Evolutionary conservation across 2,113 vertebrate species (phyloP), one percentile per base, ranked within the genome.

Genomic region (Pelecanoides urinatrix): DNA sequence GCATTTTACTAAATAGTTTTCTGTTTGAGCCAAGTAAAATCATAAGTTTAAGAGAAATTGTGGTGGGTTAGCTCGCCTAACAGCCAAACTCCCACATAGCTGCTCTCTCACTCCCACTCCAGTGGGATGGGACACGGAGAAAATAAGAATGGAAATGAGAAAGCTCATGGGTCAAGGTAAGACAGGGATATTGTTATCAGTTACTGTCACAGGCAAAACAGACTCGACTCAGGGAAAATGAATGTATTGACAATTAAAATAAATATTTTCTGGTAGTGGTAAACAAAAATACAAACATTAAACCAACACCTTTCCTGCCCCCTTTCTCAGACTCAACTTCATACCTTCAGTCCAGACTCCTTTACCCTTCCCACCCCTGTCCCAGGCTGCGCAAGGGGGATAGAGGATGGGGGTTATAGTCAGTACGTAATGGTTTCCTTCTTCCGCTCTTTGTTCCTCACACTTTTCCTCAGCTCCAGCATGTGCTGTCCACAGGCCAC

Each of bases 91-190:
- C 23, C 7, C 13, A 53, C 7, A 6, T 23, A 70, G 22, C 25
- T 70, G 3, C 19, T 56, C 29, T 74, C 7, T 50, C 61, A 56
- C 18, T 86, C 29, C 14, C 0, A 0, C 7, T 45, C 12, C 30
- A 40, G 20, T 40, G 38, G 8, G 19, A 30, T 86, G 36, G 38
- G 8, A 44, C 15, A 62, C 11, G 11, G 34, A 25, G 13, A 75
- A 66, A n/a, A 38, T 29, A 80, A 49, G 21, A 72, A 32, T 5
- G 1, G 6, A 22, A 88, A 21, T 59, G 61, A 73, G n/a, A 70
- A 92, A 73, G 16, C 8, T 76, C 29, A 22, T 23, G 45, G 20
- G 7, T 25, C 22, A 68, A 29, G n/a, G 27, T 49, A 91, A 75
- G 23, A 61, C 34, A 42, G 16, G 5, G 15, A 2, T 67, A 49